Base-by-base conservation (phyloP, 2,888 invertebrate species). In the Podabrus alpinus region DNA sequence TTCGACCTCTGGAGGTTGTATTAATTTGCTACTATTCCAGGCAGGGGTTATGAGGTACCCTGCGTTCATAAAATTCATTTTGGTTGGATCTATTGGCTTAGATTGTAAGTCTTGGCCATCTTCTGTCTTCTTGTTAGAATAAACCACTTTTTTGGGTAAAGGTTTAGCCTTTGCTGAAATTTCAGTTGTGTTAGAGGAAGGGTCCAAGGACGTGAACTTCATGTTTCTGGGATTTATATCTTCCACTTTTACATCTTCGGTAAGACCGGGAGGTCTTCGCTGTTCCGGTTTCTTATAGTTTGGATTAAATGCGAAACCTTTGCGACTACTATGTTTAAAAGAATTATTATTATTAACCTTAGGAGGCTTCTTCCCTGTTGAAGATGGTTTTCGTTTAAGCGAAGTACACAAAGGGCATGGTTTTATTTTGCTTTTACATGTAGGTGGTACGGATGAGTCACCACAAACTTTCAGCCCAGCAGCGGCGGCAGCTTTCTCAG, bases 401-500 rank as follows among this genome's bases (percentile, higher is more conserved):
- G 5, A 7, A 1, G 11, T 9, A 10, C 62, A 64, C n/a, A 64
- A 9, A 3, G 62, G 62, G n/a, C 62, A 64, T 7, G 62, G 62
- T 15, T 16, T 13, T 5, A 61, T 7, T 11, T 13, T 7, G 9
- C 15, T 64, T n/a, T n/a, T 19, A 21, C 62, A 64, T 64, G 1
- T 15, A 2, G 15, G 62, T n/a, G 17, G 13, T 4, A 4, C 15
- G 15, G 2, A 3, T 16, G 13, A 3, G 2, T 59, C 60, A 61
- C 60, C 21, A n/a, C 82, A 80, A 0, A 85, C 72, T 15, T 81
- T 76, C 24, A 85, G 76, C 17, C 86, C 86, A 4, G 84, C 85
- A n/a, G 82, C 82, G 17, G 80, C 79, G 0, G 86, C 86, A 3
- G 85, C 85, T 75, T 81, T 83, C 71, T 83, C 81, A 0, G 86